Conservation (phyloP, 2,797 vertebrate genomes). For the Caiman crocodilus region DNA sequence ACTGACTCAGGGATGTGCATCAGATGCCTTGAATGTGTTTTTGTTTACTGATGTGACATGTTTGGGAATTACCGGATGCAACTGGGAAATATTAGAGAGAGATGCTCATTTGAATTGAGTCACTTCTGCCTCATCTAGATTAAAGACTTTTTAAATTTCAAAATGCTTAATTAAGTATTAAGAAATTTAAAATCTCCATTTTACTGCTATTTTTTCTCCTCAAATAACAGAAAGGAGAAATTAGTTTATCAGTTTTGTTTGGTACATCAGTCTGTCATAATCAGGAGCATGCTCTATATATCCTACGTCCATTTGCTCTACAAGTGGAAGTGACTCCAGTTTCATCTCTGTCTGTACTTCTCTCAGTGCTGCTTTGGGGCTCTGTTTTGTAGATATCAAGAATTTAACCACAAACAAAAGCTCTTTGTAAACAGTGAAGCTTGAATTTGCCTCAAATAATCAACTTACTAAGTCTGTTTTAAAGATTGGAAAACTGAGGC, state of each 20-base stretch:
- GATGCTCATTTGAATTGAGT: background rate
- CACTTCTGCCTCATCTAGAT: background rate
- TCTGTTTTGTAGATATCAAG: background rate
- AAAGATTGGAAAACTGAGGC: background rate
- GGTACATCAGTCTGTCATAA: slow-evolving; percentile 19
- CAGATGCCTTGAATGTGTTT: background rate
- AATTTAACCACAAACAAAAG: background rate
- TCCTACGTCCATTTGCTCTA: background rate
- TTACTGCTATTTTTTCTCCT: slow-evolving; percentile 1
- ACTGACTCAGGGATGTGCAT: background rate
- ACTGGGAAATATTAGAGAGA: slow-evolving; percentile 5
- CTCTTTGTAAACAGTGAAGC: background rate
- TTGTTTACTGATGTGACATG: slow-evolving; percentile 29
- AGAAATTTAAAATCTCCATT: background rate
- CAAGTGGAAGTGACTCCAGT: background rate
- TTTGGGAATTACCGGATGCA: slow-evolving; percentile 29
- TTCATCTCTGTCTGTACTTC: background rate
- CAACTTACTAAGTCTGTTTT: background rate
- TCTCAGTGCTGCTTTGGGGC: background rate
- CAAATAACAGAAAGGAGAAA: slow-evolving; percentile 55
- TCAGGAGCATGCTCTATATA: background rate
- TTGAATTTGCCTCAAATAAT: background rate
- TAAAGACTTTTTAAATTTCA: slow-evolving; percentile 47
- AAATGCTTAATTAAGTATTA: no score
- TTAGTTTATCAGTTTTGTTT: slow-evolving; percentile 18